Conservation (phyloP, 2,888 invertebrate genomes). For the Exephanes ischioxanthus region DNA sequence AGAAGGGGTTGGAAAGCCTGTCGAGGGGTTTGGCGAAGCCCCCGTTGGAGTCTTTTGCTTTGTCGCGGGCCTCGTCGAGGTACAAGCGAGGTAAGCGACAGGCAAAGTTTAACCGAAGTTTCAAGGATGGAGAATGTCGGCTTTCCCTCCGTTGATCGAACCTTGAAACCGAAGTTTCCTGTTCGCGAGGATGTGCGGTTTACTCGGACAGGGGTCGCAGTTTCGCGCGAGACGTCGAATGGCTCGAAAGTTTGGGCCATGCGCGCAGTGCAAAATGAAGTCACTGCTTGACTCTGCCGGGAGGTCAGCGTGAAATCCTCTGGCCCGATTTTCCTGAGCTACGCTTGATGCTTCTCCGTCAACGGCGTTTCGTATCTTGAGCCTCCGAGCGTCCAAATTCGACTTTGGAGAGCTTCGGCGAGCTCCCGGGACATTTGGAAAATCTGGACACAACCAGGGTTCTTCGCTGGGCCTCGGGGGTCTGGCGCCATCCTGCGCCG, state of each 20-base stretch:
- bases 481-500: background rate
- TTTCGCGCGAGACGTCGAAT: conserved; percentile 80
- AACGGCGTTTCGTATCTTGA: background rate
- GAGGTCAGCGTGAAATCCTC: background rate
- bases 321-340: background rate
- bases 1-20: conserved; percentile 7
- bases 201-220: conserved; percentile 50
- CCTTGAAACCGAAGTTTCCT: conserved; percentile 39
- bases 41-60: conserved; percentile 8
- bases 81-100: conserved; percentile 21
- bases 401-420: background rate
- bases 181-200: conserved; percentile 29
- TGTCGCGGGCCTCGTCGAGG: conserved; percentile 28
- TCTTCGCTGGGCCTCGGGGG: background rate
- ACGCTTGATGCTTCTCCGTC: background rate
- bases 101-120: conserved; percentile 78
- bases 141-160: conserved; percentile 50
- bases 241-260: conserved; percentile 81
- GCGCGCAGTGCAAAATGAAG: conserved; percentile 77
- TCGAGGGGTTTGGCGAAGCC: conserved; percentile 1
- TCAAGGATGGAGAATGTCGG: conserved; percentile 59
- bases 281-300: conserved; percentile 48
- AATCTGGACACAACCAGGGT: conserved; percentile 21
- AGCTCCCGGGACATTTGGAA: background rate
- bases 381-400: background rate